A percentile compares a stretch with the other conserved stretches of the same genome.
Evolutionary conservation across 1,140 invertebrate genomes (phyloP).

Genomic region (Lepidurus apus): DNA sequence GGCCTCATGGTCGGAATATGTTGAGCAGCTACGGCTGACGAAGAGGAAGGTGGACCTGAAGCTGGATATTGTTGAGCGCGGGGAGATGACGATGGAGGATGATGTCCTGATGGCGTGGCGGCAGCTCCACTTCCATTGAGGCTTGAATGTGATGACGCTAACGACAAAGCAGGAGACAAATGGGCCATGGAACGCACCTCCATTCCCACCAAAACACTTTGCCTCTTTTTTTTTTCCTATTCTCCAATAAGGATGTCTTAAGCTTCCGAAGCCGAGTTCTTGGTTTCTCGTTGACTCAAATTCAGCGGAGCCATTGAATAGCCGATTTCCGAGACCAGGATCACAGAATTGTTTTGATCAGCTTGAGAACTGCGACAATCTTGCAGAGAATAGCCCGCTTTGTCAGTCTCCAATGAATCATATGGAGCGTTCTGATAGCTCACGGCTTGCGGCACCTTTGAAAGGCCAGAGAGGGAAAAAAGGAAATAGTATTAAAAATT

Average conservation of each 20-base stretch:
- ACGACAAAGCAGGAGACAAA: slow-evolving; percentile 7
- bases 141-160: slow-evolving; percentile 18
- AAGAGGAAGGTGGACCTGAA: neutral
- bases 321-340: neutral
- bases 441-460: neutral
- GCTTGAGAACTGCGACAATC: too few species aligned
- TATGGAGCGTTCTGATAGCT: neutral
- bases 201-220: neutral
- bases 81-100: slow-evolving; percentile 17
- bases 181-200: slow-evolving; percentile 4
- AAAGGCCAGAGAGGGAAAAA: neutral
- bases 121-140: slow-evolving; percentile 13
- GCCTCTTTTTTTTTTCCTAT: neutral
- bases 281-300: neutral
- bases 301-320: neutral
- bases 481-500: neutral
- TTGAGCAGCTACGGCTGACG: neutral
- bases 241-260: neutral
- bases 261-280: neutral
- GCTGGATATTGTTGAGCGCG: neutral
- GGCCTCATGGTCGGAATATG: neutral
- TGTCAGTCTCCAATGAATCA: too few species aligned
- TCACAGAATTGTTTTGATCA: too few species aligned
- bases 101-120: slow-evolving; percentile 8
- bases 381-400: too few species aligned